Conservation (phyloP, 2,797 vertebrate genomes). For the Tenualosa ilisha region DNA sequence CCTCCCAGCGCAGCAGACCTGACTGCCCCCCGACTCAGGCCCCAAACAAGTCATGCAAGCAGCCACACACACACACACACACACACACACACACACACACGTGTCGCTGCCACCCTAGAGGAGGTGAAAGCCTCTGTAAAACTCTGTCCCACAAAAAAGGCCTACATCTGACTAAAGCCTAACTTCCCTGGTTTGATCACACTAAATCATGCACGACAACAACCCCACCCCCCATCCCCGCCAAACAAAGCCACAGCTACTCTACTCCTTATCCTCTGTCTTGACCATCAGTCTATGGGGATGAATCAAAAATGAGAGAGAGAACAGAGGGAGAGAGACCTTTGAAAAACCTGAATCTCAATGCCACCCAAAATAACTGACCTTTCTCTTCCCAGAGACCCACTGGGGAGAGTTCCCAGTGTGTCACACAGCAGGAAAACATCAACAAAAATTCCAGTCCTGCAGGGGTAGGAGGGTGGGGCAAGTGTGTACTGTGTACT, state of each 20-base stretch:
- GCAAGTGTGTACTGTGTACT: slow-evolving; percentile 32
- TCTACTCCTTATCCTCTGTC: no score
- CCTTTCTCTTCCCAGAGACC: slow-evolving; percentile 50
- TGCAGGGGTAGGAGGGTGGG: slow-evolving; percentile 56
- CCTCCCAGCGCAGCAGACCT: slow-evolving; percentile 57
- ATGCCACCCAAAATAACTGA: slow-evolving; percentile 59
- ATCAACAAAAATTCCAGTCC: slow-evolving; percentile 61
- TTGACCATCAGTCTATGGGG: neutral
- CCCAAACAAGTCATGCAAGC: slow-evolving; percentile 60
- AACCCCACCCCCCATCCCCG: neutral
- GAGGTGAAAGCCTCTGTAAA: slow-evolving; percentile 47
- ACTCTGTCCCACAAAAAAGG: slow-evolving; percentile 37
- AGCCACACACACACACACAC: slow-evolving; percentile 21
- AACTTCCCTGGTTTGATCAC: neutral
- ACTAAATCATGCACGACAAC: neutral
- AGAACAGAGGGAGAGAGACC: neutral
- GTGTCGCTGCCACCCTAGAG: slow-evolving; percentile 23
- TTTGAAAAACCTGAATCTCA: slow-evolving; percentile 51
- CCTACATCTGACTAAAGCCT: slow-evolving; percentile 31
- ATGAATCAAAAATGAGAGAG: neutral
- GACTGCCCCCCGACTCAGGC: slow-evolving; percentile 40
- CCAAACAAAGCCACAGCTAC: no score
- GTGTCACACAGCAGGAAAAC: slow-evolving; percentile 55
- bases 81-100: slow-evolving; percentile 3
- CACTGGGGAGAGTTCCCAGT: slow-evolving; percentile 50